phyloP scores from a whole-genome alignment of 2,888 invertebrate genomes.

The Myopa testacea region DNA sequence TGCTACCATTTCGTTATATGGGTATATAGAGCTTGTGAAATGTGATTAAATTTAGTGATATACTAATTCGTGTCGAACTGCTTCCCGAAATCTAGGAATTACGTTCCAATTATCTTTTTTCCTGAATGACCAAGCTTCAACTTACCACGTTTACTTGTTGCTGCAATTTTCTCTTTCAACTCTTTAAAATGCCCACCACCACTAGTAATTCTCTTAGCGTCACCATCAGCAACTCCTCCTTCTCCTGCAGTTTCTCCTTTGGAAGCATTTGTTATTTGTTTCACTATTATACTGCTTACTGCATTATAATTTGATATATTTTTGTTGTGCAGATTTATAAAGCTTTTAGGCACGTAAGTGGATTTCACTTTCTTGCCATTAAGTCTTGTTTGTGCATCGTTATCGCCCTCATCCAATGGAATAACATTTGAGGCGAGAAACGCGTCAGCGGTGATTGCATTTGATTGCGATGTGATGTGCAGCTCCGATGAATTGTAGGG shows the following conservation, averaged over 20 bases:
- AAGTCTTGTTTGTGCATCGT: neutral
- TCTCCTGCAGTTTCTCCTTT: slow-evolving; percentile 54
- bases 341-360: slow-evolving; percentile 48
- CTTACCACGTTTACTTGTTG: slow-evolving; percentile 68
- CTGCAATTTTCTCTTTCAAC: slow-evolving; percentile 71
- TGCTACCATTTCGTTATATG: neutral
- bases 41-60: neutral
- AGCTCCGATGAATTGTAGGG: neutral
- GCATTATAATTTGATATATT: slow-evolving; percentile 58
- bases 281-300: slow-evolving; percentile 64
- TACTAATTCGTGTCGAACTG: too few species aligned
- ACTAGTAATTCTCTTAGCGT: slow-evolving; percentile 56
- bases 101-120: too few species aligned
- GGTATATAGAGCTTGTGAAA: neutral
- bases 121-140: slow-evolving; percentile 21
- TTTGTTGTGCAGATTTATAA: slow-evolving; percentile 59
- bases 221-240: slow-evolving; percentile 52
- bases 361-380: slow-evolving; percentile 11
- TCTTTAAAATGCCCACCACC: slow-evolving; percentile 71
- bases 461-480: neutral
- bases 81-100: too few species aligned
- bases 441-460: slow-evolving; percentile 39
- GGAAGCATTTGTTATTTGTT: slow-evolving; percentile 61
- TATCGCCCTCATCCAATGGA: slow-evolving; percentile 33
- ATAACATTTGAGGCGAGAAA: slow-evolving; percentile 55